phyloP scores from a whole-genome alignment of 2,888 invertebrate genomes.

The Troides helena region DNA sequence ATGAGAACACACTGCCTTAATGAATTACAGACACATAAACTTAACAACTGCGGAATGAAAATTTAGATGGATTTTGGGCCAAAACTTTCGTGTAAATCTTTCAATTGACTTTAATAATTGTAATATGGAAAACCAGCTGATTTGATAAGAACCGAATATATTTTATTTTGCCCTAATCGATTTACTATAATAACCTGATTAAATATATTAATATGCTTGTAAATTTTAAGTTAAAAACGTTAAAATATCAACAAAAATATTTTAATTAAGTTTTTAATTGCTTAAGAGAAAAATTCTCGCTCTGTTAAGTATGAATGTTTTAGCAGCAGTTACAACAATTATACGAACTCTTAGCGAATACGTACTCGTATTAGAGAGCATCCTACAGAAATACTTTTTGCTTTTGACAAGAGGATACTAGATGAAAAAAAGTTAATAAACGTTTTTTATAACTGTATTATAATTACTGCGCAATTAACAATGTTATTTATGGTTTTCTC shows the following conservation, averaged over 20 bases:
- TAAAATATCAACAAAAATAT: neutral
- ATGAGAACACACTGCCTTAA: constrained; percentile 15
- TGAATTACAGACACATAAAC: constrained; percentile 19
- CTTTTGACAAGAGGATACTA: neutral
- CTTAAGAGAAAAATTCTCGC: neutral
- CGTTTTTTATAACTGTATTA: neutral
- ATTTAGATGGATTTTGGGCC: neutral
- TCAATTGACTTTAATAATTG: neutral
- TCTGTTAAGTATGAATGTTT: neutral
- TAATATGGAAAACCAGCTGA: neutral
- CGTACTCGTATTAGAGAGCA: neutral
- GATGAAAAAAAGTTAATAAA: neutral
- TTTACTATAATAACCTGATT: too few relatives aligned
- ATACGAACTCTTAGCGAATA: neutral
- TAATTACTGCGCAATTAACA: neutral
- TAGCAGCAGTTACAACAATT: neutral
- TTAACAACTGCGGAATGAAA: constrained; percentile 2
- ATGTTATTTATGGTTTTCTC: neutral
- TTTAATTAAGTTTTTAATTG: neutral
- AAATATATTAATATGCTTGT: neutral
- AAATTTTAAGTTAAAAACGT: neutral
- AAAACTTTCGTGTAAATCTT: neutral
- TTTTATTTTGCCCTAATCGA: too few relatives aligned
- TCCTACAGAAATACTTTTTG: neutral
- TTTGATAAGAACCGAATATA: too few relatives aligned